Evolutionary conservation across 2,888 invertebrate species (phyloP), one percentile per base, ranked within the genome.

Genomic region (Hyles lineata): DNA sequence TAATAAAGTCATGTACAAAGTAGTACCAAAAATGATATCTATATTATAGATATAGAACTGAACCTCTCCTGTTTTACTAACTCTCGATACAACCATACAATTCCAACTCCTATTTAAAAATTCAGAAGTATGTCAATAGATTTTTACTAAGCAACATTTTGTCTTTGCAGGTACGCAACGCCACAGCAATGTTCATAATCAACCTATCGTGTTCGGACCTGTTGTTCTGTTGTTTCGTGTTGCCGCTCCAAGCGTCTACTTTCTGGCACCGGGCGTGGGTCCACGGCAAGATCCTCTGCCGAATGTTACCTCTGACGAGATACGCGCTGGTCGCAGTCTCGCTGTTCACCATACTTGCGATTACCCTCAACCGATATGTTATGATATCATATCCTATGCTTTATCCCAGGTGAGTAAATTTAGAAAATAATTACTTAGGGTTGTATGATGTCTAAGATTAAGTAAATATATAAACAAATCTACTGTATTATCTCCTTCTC

Each of bases 181-280:
- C 97, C 0, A 98, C 98, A 0, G 97, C 97, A 17, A 96, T 97
- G 73, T 98, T 98, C 91, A 98, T 98, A 79, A 97, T 98, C 91
- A 97, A 97, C 89, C 93, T 98, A 32, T 97, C 97, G 29, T 94
- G 96, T 23, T 97, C 97, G 32, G 98, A 98, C 85, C 92, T 98
- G 77, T 95, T 98, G 85, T 97, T 97, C 84, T 97, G 97, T 89
- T 97, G 97, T 84, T 97, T 98, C 92, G 97, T 97, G 87, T 91
- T 98, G 63, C 98, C 98, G 0, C 93, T 98, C 77, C 97, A 97
- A 0, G 96, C 97, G 0, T 97, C 97, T 1, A 97, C 97, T 0
- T 98, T 97, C 87, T 96, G 96, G 95, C 93, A 95, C 74, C 94
- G 96, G 15, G 95, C 96, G 8, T 98, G 98, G 98, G 90, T 94